Base-by-base conservation (phyloP, 2,888 invertebrate genomes). In the Agrilus mali region DNA sequence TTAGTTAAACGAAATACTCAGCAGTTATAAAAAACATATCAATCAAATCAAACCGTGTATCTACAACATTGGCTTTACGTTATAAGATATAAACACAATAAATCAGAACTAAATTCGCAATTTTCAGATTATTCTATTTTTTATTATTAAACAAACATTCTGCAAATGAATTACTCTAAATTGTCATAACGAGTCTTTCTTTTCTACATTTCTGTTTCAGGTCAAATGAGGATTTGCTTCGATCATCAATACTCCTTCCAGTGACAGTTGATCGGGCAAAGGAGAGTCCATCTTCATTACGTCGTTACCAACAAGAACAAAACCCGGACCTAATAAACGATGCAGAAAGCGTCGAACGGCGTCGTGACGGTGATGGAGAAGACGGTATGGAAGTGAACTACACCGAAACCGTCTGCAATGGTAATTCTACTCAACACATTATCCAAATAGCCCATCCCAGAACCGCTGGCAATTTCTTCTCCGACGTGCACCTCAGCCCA, bases 301-400 rank as follows among this genome's bases (percentile, higher is more conserved):
- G 72, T 43, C 70, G 68, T 49, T 73, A 71, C 53, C 68, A 65
- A 47, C 50, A 60, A 53, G 84, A 85, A 62, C 81, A 80, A 65
- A 85, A 85, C 66, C 85, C 85, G 43, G 85, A 86, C 67, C 72
- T 86, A 61, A 82, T 86, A 61, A 85, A 81, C 66, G 85, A 84
- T 60, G 81, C 80, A 53, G 82, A 82, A 67, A 79, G 71, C 50
- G 71, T 72, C 1, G 72, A 69, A 31, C 53, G 62, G 53, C 64
- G 59, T 51, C 64, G 60, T 43, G 65, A 48, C 50, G 61, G 66
- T 27, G 70, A 68, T 38, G 67, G 63, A 2, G 41, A 37, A 52
- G 47, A 50, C 44, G 55, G 57, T 1, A 55, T 57, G 53, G 60
- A 60, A 48, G 59, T 58, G 48, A 52, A 55, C 33, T 52, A 58